Conservation (phyloP, 2,797 vertebrate genomes). For the Centropyge bicolor region DNA sequence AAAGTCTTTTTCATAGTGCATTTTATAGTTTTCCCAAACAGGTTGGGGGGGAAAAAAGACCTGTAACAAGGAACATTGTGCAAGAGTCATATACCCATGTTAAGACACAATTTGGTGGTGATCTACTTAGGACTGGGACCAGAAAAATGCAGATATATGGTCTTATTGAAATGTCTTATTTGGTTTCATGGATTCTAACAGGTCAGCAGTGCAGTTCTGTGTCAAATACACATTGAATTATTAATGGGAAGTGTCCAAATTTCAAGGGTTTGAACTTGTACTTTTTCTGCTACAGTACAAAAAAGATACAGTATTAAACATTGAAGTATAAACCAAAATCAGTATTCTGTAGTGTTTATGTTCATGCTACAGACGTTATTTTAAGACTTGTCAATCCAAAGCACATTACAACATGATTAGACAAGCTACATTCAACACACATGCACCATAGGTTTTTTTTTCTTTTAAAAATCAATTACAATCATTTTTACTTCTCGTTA, state of each 20-base stretch:
- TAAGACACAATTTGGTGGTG: conserved; percentile 86
- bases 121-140: conserved; percentile 71
- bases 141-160: conserved; percentile 70
- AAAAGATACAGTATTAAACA: conserved; percentile 64
- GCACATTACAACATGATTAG: conserved; percentile 72
- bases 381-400: conserved; percentile 73
- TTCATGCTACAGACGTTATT: conserved; percentile 76
- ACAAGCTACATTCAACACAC: conserved; percentile 83
- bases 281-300: conserved; percentile 63
- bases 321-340: conserved; percentile 63
- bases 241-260: conserved; percentile 60
- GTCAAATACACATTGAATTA: conserved; percentile 54
- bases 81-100: conserved; percentile 80
- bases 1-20: conserved; percentile 82
- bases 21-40: conserved; percentile 77
- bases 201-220: conserved; percentile 73
- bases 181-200: conserved; percentile 74
- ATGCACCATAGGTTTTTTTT: conserved; percentile 74
- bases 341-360: conserved; percentile 55
- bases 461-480: conserved; percentile 72
- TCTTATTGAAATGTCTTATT: conserved; percentile 74
- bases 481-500: conserved; percentile 71
- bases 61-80: conserved; percentile 77
- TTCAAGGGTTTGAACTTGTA: conserved; percentile 51
- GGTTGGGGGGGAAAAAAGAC: conserved; percentile 48